Evolutionary conservation across 2,888 invertebrate species (phyloP), one percentile per base, ranked within the genome.

Genomic region (Eupeodes luniger): DNA sequence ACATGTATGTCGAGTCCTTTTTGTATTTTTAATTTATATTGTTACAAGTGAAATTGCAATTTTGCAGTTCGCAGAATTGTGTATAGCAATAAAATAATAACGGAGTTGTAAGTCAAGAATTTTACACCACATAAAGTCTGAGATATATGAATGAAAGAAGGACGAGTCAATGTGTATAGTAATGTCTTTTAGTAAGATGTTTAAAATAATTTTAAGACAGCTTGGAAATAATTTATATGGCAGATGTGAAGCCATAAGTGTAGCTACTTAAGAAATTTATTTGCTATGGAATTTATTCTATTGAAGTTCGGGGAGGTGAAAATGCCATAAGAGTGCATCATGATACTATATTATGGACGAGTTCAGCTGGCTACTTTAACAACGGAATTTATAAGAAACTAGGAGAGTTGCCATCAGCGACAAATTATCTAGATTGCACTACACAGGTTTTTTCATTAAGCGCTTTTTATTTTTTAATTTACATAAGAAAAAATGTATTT

Each of bases 31-130:
- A 88, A 88, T 88, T 88, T 88, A 88, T 88, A 78, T 72, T 81
- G 85, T 85, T 85, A 53, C 88, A 88, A 88, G 84, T 83, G 83
- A 87, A 83, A 84, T 83, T 80, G 87, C 80, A 80, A 83, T 86
- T 82, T 64, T 47, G 66, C 66, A 67, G 55, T 62, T 78, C 66
- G 77, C 85, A 70, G 27, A 85, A 76, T 70, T 40, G 44, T 85
- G 51, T 49, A 11, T 40, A 16, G 49, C 49, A 19, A 27, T 44
- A 36, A 62, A 57, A 34, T 40, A 40, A 19, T 64, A 34, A 7
- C 51, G 27, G 27, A 36, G 51, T 53, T 61, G 64, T 16, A 64
- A 11, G 55, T 55, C 53, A 64, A 66, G 14, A 70, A 84, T 87
- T 87, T 84, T 87, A 70, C 87, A 80, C 80, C 55, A 77, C 87